Percentiles rank a stretch among this genome's conserved stretches.
Conservation (phyloP, 92 coral and sea anemone species). For the Parazoanthus atlanticus region DNA sequence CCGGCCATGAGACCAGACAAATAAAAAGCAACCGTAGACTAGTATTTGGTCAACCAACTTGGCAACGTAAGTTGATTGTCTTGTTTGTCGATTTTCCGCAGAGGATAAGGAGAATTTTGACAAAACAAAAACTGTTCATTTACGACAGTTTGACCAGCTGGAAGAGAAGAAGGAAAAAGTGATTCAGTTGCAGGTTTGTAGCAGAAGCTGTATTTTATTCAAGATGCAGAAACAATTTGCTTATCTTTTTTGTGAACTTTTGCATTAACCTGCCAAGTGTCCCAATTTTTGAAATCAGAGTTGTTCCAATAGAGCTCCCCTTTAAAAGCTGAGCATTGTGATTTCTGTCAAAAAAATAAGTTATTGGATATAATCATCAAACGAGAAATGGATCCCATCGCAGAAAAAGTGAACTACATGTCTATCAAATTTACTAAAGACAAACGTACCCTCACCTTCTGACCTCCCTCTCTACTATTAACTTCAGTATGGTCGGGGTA, state of each 20-base stretch:
- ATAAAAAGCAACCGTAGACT: neutral
- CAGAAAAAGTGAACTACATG: too few species aligned
- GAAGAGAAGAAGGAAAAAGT: conserved; percentile 75
- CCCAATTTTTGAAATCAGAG: neutral
- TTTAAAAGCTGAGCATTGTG: too few species aligned
- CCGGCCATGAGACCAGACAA: neutral
- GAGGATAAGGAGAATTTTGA: conserved; percentile 73
- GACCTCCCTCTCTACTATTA: too few species aligned
- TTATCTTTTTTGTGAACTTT: too few species aligned
- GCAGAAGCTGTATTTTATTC: neutral
- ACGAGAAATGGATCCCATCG: too few species aligned
- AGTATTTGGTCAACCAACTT: neutral
- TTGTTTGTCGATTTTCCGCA: conserved; percentile 11
- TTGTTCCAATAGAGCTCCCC: too few species aligned
- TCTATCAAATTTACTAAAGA: too few species aligned
- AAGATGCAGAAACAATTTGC: neutral
- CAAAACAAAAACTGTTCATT: conserved; percentile 53
- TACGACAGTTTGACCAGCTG: conserved; percentile 64
- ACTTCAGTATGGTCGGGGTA: too few species aligned
- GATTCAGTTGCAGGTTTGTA: conserved; percentile 65
- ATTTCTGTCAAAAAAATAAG: too few species aligned
- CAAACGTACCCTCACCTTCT: too few species aligned
- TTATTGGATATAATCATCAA: too few species aligned
- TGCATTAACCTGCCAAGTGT: neutral
- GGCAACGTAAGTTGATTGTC: neutral